Conservation (phyloP, 2,797 vertebrate genomes). For the Darevskia mixta region DNA sequence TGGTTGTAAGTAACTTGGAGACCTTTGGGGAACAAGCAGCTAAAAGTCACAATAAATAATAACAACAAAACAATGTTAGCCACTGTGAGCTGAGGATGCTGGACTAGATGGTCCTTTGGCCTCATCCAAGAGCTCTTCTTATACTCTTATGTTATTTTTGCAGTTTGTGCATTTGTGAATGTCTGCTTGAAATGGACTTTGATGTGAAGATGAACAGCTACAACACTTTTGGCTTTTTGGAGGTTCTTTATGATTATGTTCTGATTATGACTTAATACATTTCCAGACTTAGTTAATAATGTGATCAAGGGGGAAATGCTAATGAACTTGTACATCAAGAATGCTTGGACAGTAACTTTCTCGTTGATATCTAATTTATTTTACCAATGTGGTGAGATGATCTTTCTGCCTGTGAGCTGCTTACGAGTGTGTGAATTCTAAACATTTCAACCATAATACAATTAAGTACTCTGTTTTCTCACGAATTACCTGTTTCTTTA, state of each 20-base stretch:
- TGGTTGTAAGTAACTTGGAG: too few species aligned
- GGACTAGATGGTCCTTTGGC: too few species aligned
- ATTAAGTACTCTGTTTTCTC: not conserved
- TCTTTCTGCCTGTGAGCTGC: not conserved
- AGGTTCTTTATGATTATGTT: not conserved
- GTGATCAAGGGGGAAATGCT: not conserved
- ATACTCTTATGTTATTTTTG: too few species aligned
- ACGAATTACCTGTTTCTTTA: not conserved
- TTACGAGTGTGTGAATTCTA: not conserved
- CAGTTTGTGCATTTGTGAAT: not conserved
- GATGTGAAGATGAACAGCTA: not conserved
- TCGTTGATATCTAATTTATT: not conserved
- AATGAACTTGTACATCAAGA: not conserved
- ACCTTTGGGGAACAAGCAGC: too few species aligned
- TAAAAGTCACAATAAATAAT: too few species aligned
- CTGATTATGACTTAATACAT: conserved; percentile 3
- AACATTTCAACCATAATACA: accelerated
- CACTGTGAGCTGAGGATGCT: too few species aligned
- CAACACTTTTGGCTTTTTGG: not conserved
- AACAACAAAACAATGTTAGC: too few species aligned
- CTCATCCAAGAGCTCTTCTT: too few species aligned
- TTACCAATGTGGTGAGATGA: not conserved
- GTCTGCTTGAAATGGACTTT: not conserved
- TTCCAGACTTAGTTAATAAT: not conserved
- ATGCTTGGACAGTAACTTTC: not conserved